These are phyloP conservation scores for Hedychridium roseum DNA, from an alignment of 2,888 invertebrate species.

Conservation along the genomic window DNA sequence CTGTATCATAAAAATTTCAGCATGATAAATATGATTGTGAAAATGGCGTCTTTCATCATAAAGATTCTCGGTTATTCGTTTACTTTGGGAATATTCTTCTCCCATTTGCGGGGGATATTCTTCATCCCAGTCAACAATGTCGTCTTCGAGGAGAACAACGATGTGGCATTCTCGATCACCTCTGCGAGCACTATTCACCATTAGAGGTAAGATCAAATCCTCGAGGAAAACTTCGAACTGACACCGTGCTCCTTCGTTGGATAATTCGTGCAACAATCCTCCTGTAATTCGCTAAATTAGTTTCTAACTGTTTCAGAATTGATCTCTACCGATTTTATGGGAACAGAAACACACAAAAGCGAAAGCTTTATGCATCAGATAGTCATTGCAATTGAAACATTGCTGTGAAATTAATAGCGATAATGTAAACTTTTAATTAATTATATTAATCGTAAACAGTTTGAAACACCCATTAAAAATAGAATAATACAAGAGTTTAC, in stretches of 20 bases:
- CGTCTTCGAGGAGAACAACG: conserved; percentile 94
- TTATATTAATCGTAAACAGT: no score
- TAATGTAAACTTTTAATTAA: no score
- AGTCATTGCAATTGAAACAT: no score
- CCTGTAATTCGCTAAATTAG: conserved; percentile 64
- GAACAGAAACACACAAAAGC: no score
- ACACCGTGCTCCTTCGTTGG: conserved; percentile 98
- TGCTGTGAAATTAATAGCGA: no score
- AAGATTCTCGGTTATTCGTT: conserved; percentile 42
- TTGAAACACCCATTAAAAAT: no score
- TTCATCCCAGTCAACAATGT: conserved; percentile 97
- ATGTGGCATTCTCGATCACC: conserved; percentile 99
- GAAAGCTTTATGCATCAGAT: no score
- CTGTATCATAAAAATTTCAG: conserved; percentile 63
- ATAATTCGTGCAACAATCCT: conserved; percentile 95
- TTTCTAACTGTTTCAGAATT: conserved; percentile 1
- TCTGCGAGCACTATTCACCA: conserved; percentile 92
- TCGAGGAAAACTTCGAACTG: conserved; percentile 98
- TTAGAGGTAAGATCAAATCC: conserved; percentile 91
- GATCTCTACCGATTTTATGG: no score
- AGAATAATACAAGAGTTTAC: no score
- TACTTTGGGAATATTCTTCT: conserved; percentile 96
- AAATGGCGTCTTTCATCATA: no score
- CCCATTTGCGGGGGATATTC: conserved; percentile 99
- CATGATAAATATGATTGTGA: no score